These are phyloP conservation scores for Temnothorax unifasciatus DNA, from an alignment of 2,888 invertebrate species.

Conservation along the genomic window DNA sequence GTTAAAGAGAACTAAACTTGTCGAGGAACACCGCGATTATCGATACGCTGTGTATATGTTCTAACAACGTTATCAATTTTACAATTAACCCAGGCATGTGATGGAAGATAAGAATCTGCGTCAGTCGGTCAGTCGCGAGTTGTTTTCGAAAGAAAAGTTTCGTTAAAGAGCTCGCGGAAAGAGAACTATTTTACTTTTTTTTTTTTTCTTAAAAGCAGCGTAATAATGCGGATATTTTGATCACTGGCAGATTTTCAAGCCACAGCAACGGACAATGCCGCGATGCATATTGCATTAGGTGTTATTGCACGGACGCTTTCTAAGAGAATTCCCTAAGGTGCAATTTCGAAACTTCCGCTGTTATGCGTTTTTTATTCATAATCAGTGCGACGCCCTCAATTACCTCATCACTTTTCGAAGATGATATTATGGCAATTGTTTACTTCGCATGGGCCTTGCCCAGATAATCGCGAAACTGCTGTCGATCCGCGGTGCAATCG, in stretches of 20 bases:
- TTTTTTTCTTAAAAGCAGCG: not conserved
- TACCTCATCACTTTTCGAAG: not conserved
- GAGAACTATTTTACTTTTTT: not conserved
- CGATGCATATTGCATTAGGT: conserved; percentile 36
- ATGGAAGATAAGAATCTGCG: not conserved
- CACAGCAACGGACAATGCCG: not conserved
- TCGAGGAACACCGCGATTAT: not conserved
- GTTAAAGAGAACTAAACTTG: not conserved
- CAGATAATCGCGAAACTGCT: conserved; percentile 10
- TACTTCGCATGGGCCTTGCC: not conserved
- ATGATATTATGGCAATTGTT: conserved; percentile 1
- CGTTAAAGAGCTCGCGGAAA: not conserved
- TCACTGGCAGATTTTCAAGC: not conserved
- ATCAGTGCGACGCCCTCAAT: not conserved
- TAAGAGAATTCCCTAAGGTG: not conserved
- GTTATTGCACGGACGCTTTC: not conserved
- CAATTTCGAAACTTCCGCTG: conserved; percentile 48
- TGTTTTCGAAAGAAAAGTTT: not conserved
- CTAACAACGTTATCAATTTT: not conserved
- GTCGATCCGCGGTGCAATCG: not conserved
- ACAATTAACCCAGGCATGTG: not conserved
- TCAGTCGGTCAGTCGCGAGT: not conserved
- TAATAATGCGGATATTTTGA: conserved; percentile 10
- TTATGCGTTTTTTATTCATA: conserved; percentile 39
- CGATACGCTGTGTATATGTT: not conserved